These are phyloP conservation scores for Heliopora coerulea DNA, from an alignment of 92 coral and sea anemone genomes.

Conservation along the genomic window DNA sequence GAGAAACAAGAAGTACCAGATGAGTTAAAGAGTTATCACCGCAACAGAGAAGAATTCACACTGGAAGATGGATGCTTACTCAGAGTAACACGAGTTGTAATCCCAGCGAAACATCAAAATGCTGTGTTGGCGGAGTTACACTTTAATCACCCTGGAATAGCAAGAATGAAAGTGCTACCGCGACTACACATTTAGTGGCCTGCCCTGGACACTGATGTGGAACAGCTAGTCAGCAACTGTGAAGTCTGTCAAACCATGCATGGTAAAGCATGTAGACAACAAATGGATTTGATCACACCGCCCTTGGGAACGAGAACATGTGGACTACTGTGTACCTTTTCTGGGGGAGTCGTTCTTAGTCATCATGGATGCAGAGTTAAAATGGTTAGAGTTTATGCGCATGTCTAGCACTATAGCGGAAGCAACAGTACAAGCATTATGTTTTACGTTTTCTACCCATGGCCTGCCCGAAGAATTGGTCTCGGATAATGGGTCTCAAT, in stretches of 20 bases:
- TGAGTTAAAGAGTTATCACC: slow-evolving; percentile 6
- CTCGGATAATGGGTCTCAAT: slow-evolving; percentile 59
- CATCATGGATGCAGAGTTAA: too few relatives aligned
- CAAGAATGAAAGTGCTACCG: slow-evolving; percentile 1
- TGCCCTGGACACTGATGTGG: not conserved
- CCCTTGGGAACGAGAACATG: too few relatives aligned
- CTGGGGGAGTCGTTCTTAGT: too few relatives aligned
- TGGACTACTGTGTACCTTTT: too few relatives aligned
- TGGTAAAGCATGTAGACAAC: too few relatives aligned
- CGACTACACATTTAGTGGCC: slow-evolving; percentile 13
- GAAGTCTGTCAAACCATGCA: slow-evolving; percentile 28
- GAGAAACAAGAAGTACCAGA: not conserved
- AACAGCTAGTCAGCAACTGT: slow-evolving; percentile 42
- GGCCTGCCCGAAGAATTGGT: slow-evolving; percentile 57
- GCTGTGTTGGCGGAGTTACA: slow-evolving; percentile 4
- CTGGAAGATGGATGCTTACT: not conserved
- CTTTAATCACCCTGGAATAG: not conserved
- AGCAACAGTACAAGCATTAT: slow-evolving; percentile 43
- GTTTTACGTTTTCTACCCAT: slow-evolving; percentile 56
- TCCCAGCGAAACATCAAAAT: not conserved
- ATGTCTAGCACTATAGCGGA: slow-evolving; percentile 56
- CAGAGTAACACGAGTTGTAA: slow-evolving; percentile 1
- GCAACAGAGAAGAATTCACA: not conserved
- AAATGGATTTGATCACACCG: too few relatives aligned
- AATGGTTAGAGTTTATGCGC: too few relatives aligned